Evolutionary conservation across 2,113 vertebrate genomes (phyloP).

Genomic region (Anoura caudifer): DNA sequence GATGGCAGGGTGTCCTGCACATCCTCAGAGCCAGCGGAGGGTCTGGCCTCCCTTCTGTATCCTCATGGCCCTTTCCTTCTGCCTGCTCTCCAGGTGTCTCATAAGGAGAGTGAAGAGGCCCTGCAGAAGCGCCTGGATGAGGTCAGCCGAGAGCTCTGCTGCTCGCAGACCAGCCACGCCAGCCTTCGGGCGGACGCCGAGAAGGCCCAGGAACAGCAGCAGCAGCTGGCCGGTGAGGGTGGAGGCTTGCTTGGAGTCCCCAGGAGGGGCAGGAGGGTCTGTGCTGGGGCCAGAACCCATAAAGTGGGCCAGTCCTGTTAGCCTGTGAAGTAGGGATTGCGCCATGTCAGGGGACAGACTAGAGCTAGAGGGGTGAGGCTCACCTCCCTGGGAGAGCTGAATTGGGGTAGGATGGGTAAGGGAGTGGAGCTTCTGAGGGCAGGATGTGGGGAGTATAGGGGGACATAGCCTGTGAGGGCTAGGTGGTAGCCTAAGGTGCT

Average conservation of each 20-base stretch:
- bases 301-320: neutral
- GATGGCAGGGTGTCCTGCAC: too few relatives aligned
- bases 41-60: fast-evolving
- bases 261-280: fast-evolving
- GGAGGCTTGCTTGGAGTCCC: fast-evolving
- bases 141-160: constrained; percentile 89
- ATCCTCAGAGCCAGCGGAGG: too few relatives aligned
- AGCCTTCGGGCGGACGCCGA: constrained; percentile 85
- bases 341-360: fast-evolving
- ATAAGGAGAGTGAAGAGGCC: constrained; percentile 84
- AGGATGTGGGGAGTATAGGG: neutral
- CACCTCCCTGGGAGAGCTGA: neutral
- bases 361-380: neutral
- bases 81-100: constrained; percentile 79
- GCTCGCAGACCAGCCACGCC: constrained; percentile 84
- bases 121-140: constrained; percentile 91
- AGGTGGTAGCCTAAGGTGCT: too few relatives aligned
- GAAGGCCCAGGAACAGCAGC: constrained; percentile 86
- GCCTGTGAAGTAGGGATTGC: neutral
- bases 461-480: neutral
- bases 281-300: neutral
- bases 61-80: neutral
- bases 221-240: constrained; percentile 80
- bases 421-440: neutral
- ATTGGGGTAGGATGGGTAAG: neutral